phyloP scores from a whole-genome alignment of 1,140 invertebrate genomes.

The Drosophila littoralis region DNA sequence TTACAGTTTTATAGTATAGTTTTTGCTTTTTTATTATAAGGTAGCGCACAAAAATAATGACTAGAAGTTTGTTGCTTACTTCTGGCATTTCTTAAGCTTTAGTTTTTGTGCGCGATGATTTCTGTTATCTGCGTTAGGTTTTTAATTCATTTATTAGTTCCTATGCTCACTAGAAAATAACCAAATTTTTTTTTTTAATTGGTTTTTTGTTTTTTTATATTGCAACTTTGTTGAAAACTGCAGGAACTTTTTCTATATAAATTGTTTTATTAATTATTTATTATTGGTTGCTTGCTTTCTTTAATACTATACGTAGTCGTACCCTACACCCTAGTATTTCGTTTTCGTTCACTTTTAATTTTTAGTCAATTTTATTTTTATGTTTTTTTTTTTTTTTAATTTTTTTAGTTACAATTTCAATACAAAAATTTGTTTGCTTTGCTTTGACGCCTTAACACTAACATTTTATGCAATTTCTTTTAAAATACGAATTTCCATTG shows the following conservation, averaged over 20 bases:
- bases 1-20: slow-evolving; percentile 5
- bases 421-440: slow-evolving; percentile 64
- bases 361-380: slow-evolving; percentile 15
- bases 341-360: slow-evolving; percentile 45
- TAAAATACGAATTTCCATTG: slow-evolving; percentile 20
- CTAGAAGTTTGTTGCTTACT: slow-evolving; percentile 51
- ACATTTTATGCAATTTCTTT: slow-evolving; percentile 39
- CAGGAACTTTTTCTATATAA: slow-evolving; percentile 77
- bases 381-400: neutral
- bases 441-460: slow-evolving; percentile 63
- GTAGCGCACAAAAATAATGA: slow-evolving; percentile 42
- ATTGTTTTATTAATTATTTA: slow-evolving; percentile 41
- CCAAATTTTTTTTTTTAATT: slow-evolving; percentile 34
- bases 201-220: slow-evolving; percentile 45
- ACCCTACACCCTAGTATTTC: slow-evolving; percentile 68
- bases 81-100: slow-evolving; percentile 34
- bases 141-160: slow-evolving; percentile 23
- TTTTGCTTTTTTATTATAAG: slow-evolving; percentile 3
- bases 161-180: slow-evolving; percentile 45
- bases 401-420: slow-evolving; percentile 43
- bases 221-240: slow-evolving; percentile 76
- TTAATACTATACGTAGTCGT: slow-evolving; percentile 41
- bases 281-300: slow-evolving; percentile 47
- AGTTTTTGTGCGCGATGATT: slow-evolving; percentile 30
- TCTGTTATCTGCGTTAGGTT: slow-evolving; percentile 8